These are phyloP conservation scores for Scaptomyza tumidula DNA, from an alignment of 2,888 invertebrate genomes.

Conservation along the genomic window DNA sequence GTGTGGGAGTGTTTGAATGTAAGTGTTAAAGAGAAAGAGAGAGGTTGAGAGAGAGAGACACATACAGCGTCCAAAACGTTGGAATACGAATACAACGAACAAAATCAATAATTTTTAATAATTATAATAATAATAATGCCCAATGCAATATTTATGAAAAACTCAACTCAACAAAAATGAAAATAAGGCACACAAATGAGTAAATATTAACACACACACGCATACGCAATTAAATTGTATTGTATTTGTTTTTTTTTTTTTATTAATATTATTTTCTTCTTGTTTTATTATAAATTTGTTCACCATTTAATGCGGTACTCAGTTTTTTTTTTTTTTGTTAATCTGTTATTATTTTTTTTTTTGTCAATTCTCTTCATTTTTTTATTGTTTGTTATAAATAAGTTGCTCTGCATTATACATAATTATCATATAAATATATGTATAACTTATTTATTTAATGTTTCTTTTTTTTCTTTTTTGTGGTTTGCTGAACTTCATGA, in stretches of 20 bases:
- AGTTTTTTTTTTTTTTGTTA: slow-evolving; percentile 23
- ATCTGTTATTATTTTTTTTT: slow-evolving; percentile 4
- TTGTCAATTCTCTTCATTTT: slow-evolving; percentile 9
- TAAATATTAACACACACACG: slow-evolving; percentile 42
- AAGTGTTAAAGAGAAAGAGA: slow-evolving; percentile 2
- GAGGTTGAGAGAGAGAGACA: slow-evolving; percentile 32
- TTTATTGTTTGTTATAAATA: slow-evolving; percentile 37
- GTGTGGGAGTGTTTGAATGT: neutral
- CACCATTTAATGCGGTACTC: slow-evolving; percentile 38
- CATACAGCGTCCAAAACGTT: slow-evolving; percentile 56
- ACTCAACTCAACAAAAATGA: slow-evolving; percentile 44
- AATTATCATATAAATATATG: slow-evolving; percentile 76
- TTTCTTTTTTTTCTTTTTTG: slow-evolving; percentile 28
- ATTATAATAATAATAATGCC: slow-evolving; percentile 67
- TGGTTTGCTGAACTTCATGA: slow-evolving; percentile 47
- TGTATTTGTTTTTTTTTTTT: slow-evolving; percentile 22
- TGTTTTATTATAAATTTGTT: slow-evolving; percentile 58
- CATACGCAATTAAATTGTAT: slow-evolving; percentile 71
- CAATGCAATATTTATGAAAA: slow-evolving; percentile 75
- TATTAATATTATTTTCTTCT: slow-evolving; percentile 32
- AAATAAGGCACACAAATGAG: slow-evolving; percentile 51
- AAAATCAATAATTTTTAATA: slow-evolving; percentile 67
- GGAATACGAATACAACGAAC: slow-evolving; percentile 60
- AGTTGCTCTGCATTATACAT: slow-evolving; percentile 69
- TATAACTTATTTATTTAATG: slow-evolving; percentile 60